Evolutionary conservation across 2,888 invertebrate genomes (phyloP).

Genomic region (Eupsilia transversa): DNA sequence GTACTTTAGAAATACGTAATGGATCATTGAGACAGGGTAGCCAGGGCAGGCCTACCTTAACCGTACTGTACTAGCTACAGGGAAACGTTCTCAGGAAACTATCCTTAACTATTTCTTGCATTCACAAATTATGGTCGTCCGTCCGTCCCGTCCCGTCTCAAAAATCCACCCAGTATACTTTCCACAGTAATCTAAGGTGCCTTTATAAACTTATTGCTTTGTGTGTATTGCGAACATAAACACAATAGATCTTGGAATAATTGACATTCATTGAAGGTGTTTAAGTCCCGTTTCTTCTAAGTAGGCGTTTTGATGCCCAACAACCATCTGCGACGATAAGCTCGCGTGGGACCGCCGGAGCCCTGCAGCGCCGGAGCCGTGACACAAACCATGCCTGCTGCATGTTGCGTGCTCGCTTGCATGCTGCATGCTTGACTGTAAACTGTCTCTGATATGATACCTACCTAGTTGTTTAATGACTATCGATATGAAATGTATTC

Average conservation of each 20-base stretch:
- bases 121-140: not conserved
- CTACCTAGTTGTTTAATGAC: too few species aligned
- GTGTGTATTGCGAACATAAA: slow-evolving; percentile 14
- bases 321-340: too few species aligned
- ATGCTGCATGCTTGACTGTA: too few species aligned
- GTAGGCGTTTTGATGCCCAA: not conserved
- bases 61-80: not conserved
- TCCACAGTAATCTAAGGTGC: not conserved
- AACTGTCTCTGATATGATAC: too few species aligned
- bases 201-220: slow-evolving; percentile 8
- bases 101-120: not conserved
- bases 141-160: too few species aligned
- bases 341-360: too few species aligned
- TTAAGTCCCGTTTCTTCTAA: not conserved
- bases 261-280: slow-evolving; percentile 8
- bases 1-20: not conserved
- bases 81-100: not conserved
- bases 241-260: not conserved
- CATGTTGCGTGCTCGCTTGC: too few species aligned
- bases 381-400: too few species aligned
- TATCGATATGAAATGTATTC: too few species aligned
- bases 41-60: not conserved
- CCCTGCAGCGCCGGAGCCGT: too few species aligned
- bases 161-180: not conserved
- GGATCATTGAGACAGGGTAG: not conserved